phyloP scores from a whole-genome alignment of 2,888 invertebrate species.

The Pollenia griseotomentosa region DNA sequence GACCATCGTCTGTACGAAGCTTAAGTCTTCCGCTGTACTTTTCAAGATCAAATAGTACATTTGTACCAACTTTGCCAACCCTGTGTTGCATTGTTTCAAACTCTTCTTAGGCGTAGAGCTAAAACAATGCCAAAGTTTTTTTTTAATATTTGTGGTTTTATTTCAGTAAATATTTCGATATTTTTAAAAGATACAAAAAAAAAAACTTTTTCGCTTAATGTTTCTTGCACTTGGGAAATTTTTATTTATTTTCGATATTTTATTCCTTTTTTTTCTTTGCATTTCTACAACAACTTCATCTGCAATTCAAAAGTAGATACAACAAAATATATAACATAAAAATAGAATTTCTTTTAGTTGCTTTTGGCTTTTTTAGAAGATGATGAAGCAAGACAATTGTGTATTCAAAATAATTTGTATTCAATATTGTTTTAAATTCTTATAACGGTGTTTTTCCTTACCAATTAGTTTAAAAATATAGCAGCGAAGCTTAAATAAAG shows the following conservation, averaged over 20 bases:
- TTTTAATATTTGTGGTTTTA: not conserved
- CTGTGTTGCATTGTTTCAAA: too few species aligned
- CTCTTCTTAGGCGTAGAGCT: too few species aligned
- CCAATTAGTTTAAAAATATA: not conserved
- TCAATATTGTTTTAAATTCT: constrained; percentile 51
- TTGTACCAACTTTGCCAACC: too few species aligned
- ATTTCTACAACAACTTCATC: constrained; percentile 56
- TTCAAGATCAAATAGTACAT: too few species aligned
- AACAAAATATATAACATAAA: constrained; percentile 26
- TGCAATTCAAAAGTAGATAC: constrained; percentile 54
- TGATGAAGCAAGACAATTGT: constrained; percentile 47
- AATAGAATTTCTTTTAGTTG: constrained; percentile 34
- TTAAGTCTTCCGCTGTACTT: too few species aligned
- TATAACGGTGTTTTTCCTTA: not conserved
- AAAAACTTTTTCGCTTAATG: constrained; percentile 9
- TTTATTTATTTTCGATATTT: constrained; percentile 44
- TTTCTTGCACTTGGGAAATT: constrained; percentile 13
- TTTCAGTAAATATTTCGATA: not conserved
- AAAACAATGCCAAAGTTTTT: not conserved
- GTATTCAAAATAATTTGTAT: constrained; percentile 53
- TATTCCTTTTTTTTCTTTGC: not conserved
- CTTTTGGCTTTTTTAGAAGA: not conserved
- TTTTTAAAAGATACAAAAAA: not conserved
- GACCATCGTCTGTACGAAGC: too few species aligned
- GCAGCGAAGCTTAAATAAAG: not conserved